Evolutionary conservation across 2,888 invertebrate species (phyloP).

Genomic region (Eremobia ochroleuca): DNA sequence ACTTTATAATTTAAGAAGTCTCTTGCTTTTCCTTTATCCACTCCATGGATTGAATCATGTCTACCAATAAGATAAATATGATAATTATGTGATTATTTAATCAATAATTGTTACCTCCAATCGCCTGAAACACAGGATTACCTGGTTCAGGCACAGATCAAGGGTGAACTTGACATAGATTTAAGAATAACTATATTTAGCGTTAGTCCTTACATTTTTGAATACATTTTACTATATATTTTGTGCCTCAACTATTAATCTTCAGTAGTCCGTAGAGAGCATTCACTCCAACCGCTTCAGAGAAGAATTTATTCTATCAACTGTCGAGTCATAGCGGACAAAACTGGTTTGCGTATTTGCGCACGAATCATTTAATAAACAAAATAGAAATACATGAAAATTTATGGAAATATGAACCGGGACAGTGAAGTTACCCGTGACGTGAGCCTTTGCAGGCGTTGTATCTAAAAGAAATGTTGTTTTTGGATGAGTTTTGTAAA

Average conservation of each 20-base stretch:
- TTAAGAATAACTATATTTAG: too few species aligned
- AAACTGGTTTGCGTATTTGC: neutral
- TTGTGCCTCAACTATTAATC: conserved; percentile 15
- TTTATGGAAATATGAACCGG: neutral
- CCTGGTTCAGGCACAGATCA: too few species aligned
- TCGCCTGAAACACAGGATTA: too few species aligned
- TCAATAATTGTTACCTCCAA: too few species aligned
- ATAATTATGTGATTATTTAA: too few species aligned
- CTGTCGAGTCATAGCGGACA: neutral
- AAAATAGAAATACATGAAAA: neutral
- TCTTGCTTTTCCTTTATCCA: neutral
- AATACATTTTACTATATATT: too few species aligned
- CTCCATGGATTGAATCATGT: neutral
- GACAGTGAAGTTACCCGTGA: neutral
- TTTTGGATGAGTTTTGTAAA: neutral
- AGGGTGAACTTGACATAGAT: too few species aligned
- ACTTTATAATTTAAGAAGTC: neutral
- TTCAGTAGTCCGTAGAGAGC: neutral
- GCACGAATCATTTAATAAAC: neutral
- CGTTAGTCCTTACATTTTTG: too few species aligned
- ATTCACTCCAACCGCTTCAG: neutral
- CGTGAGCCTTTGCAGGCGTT: neutral
- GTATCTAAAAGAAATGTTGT: neutral
- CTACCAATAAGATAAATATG: too few species aligned
- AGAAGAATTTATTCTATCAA: neutral